phyloP scores from a whole-genome alignment of 2,888 invertebrate genomes.

The Andrena marginata region DNA sequence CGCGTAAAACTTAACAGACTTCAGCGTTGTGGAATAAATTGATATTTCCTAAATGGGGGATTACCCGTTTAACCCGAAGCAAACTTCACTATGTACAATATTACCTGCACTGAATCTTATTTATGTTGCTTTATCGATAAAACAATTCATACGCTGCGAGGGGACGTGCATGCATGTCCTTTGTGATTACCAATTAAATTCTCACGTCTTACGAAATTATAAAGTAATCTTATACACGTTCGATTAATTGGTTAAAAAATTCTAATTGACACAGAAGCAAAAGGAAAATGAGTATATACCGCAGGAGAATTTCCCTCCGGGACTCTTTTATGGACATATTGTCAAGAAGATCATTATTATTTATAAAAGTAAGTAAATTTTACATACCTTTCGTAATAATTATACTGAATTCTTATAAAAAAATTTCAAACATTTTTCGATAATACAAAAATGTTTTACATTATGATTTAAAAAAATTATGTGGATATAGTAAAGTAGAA shows the following conservation, averaged over 20 bases:
- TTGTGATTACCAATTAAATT: neutral
- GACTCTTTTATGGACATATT: constrained; percentile 45
- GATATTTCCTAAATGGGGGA: neutral
- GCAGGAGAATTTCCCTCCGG: constrained; percentile 46
- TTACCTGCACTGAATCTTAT: neutral
- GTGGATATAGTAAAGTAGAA: no score
- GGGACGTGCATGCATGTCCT: neutral
- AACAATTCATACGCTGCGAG: constrained; percentile 24
- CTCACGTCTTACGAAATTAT: constrained; percentile 4
- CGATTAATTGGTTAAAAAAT: neutral
- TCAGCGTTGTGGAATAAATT: neutral
- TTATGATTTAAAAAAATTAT: no score
- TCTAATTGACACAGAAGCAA: neutral
- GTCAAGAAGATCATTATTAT: constrained; percentile 18
- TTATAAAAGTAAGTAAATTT: constrained; percentile 47
- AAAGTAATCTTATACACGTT: neutral
- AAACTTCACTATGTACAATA: constrained; percentile 4
- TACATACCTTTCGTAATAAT: neutral
- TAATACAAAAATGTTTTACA: no score
- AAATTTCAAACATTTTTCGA: neutral
- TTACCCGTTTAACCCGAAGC: neutral
- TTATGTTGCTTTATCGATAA: constrained; percentile 47
- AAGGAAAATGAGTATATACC: constrained; percentile 27
- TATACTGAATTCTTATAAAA: neutral
- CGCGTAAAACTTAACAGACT: no score